Base-by-base conservation (phyloP, 2,888 invertebrate species). In the Microctonus hyperodae region DNA sequence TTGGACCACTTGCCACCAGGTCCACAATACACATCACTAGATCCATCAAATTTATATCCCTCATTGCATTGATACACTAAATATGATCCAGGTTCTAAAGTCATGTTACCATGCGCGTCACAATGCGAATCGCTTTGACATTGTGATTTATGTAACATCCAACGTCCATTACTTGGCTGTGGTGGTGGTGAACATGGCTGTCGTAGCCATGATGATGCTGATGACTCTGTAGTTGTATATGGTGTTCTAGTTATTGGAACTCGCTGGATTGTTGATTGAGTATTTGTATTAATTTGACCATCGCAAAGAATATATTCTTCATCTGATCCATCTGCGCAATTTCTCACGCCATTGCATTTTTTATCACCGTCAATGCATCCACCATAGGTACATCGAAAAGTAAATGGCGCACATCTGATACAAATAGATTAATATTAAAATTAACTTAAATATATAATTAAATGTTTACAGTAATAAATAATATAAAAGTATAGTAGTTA, bases 301-400 rank as follows among this genome's bases (percentile, higher is more conserved):
- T 40, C 37, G 44, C 82, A 82, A 9, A 75, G 25, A 11, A 16
- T 25, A 11, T 69, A 68, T 72, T 77, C 74, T 66, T 85, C 85
- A 68, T 85, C 85, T 0, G 85, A 85, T n/a, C 79, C 79, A 73
- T 85, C 85, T 0, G 72, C 80, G 64, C 85, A 85, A 68, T 85
- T 75, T 10, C 20, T 22, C n/a, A 70, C 66, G 0, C 80, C 80
- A 68, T 85, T 78, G 70, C 85, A 85, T 51, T 73, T 77, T 25
- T 76, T 70, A 56, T 78, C 74, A 2, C 74, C 72, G 57, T 84
- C 81, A 31, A 85, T 82, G 68, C 85, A 85, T 6, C 81, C 85
- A 11, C 85, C 85, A 67, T 85, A 85, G 1, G 72, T 55, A 68
- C 85, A 85, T 22, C 79, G 81, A 65, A 85, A 85, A 10, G 75